phyloP scores from a whole-genome alignment of 2,797 vertebrate genomes.

The Oryzias sinensis region DNA sequence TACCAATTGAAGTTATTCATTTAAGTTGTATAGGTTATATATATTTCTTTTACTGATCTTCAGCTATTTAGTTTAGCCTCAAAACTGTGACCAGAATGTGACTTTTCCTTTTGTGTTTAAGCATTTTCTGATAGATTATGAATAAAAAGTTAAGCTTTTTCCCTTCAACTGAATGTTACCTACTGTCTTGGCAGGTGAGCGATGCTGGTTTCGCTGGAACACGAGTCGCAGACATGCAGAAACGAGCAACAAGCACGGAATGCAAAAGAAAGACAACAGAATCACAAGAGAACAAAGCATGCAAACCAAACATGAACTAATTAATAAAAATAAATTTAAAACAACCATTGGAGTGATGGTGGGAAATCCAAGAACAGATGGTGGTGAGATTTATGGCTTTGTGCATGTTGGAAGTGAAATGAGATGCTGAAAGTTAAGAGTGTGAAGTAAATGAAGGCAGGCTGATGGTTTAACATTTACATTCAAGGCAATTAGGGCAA shows the following conservation, averaged over 20 bases:
- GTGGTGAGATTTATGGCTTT: constrained; percentile 43
- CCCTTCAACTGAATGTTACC: constrained; percentile 69
- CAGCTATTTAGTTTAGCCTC: neutral
- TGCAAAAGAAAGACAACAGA: constrained; percentile 35
- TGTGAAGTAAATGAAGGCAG: constrained; percentile 62
- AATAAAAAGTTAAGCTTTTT: neutral
- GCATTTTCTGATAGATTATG: no score
- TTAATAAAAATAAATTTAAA: constrained; percentile 5
- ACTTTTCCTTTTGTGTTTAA: neutral
- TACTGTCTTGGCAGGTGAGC: constrained; percentile 81
- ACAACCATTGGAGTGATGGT: constrained; percentile 25
- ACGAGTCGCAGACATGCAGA: constrained; percentile 51
- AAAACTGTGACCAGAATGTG: neutral
- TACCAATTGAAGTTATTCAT: no score
- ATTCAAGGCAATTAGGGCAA: constrained; percentile 69
- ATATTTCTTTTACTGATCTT: no score
- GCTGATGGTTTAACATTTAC: constrained; percentile 71
- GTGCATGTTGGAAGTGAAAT: constrained; percentile 49
- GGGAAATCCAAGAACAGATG: constrained; percentile 49
- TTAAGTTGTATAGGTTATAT: no score
- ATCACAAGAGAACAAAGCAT: constrained; percentile 35
- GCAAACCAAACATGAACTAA: constrained; percentile 47
- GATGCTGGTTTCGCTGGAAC: constrained; percentile 73
- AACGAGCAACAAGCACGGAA: constrained; percentile 38
- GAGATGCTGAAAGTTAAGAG: constrained; percentile 65